Conservation (phyloP, 2,113 vertebrate species). For the Clupea harengus region DNA sequence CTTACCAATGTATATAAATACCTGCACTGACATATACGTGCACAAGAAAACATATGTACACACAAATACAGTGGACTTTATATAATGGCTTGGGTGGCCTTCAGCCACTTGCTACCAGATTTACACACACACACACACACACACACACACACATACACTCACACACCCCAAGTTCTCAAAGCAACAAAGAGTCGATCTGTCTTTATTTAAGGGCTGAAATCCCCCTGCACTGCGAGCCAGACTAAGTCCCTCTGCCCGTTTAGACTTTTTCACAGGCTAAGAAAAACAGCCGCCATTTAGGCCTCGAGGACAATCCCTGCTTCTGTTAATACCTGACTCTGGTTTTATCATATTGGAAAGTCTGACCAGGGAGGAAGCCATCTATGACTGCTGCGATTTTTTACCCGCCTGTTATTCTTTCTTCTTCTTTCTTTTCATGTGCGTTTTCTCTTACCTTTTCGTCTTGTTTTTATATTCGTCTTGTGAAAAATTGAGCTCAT, state of each 20-base stretch:
- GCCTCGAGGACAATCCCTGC: slow-evolving; percentile 36
- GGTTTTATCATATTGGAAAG: slow-evolving; percentile 62
- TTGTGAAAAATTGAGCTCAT: slow-evolving; percentile 51
- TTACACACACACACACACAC: slow-evolving; percentile 11
- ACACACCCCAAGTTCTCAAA: slow-evolving; percentile 20
- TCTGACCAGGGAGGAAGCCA: slow-evolving; percentile 47
- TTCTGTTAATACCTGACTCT: slow-evolving; percentile 53
- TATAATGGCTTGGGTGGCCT: too few species aligned
- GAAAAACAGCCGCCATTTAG: slow-evolving; percentile 38
- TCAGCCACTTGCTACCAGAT: too few species aligned
- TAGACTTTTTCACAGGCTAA: slow-evolving; percentile 31
- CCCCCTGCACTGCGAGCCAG: slow-evolving; percentile 26
- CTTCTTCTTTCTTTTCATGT: slow-evolving; percentile 32
- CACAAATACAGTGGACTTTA: neutral
- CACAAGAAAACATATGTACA: neutral
- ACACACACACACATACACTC: neutral
- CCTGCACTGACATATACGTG: too few species aligned
- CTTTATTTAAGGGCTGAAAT: slow-evolving; percentile 32
- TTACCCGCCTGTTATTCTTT: slow-evolving; percentile 51
- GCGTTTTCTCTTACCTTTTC: slow-evolving; percentile 28
- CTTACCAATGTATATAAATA: too few species aligned
- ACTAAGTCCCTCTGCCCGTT: neutral
- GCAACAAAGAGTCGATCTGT: slow-evolving; percentile 39
- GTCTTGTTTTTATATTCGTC: neutral
- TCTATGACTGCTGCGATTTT: slow-evolving; percentile 46